Base-by-base conservation (phyloP, 2,797 vertebrate genomes). In the Cercopithecus hamlyni region DNA sequence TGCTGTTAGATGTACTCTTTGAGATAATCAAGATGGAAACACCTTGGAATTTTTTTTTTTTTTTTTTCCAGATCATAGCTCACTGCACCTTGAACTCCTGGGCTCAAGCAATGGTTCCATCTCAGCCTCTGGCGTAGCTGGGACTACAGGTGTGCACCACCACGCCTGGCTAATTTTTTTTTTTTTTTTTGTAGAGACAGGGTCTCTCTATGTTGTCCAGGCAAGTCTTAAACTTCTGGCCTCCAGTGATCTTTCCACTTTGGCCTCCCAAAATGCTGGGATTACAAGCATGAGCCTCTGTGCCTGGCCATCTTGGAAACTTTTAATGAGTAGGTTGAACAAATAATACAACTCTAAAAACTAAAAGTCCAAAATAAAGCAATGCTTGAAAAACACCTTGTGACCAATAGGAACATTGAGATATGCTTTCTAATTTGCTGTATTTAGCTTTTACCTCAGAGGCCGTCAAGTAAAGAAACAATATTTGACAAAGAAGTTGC, bases 21-120 rank as follows among this genome's bases (percentile, higher is more conserved):
- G 61, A 95, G 64, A 82, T 95, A 83, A 73, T 75, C 94, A 92
- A 92, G 50, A 85, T 55, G 17, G 48, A 92, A 85, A 80, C 61
- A 91, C 30, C 52, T 93, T 86, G 73, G 64, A 86, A 93, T 33
- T 64, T 33, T 17, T 33, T 64, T 64, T 30, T 13, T 13, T 57
- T 27, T 27, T 58, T 61, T 61, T 30, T n/a, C 45, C 33, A 33
- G 33, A 67, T 67, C 61, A 67, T 7, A n/a, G 30, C 30, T 17
- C 61, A 64, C 30, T 64, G 61, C 30, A 64, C 7, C 30, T 64
- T 64, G 61, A 64, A n/a, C 30, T 64, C 61, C 61, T 64, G 30
- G 30, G 61, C 30, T n/a, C 30, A 64, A 64, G 61, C 61, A n/a
- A 67, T 67, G 61, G 33, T 67, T 15, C 61, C 61, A 67, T n/a